Conservation (phyloP, 2,797 vertebrate genomes). For the Odontamblyopus rebecca region DNA sequence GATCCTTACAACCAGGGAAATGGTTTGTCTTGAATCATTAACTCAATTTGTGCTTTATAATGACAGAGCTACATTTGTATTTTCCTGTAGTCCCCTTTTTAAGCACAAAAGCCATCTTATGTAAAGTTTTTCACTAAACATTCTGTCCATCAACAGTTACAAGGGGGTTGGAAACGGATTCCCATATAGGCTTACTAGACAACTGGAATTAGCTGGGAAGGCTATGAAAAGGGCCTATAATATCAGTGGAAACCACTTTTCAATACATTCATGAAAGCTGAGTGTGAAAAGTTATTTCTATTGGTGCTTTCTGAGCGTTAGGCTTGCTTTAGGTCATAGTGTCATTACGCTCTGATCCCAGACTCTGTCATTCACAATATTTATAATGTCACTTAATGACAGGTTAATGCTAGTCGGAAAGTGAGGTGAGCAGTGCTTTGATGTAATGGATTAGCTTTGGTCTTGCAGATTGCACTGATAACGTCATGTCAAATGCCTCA, state of each 20-base stretch:
- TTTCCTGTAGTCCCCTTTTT: not conserved
- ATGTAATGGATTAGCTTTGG: constrained; percentile 62
- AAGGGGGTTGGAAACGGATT: too few relatives aligned
- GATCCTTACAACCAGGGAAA: constrained; percentile 4
- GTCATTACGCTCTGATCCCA: constrained; percentile 51
- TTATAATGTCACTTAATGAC: constrained; percentile 75
- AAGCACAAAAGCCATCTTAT: too few relatives aligned
- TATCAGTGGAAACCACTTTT: too few relatives aligned
- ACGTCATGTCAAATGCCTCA: constrained; percentile 48
- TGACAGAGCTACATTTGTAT: not conserved
- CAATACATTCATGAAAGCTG: too few relatives aligned
- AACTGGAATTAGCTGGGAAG: too few relatives aligned
- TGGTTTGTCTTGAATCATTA: constrained; percentile 22
- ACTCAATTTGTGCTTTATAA: constrained; percentile 35
- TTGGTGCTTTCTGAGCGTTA: too few relatives aligned
- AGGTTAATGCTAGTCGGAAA: constrained; percentile 75
- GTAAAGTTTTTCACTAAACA: too few relatives aligned
- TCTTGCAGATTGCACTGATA: constrained; percentile 53
- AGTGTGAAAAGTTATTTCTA: too few relatives aligned
- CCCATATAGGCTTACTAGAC: too few relatives aligned
- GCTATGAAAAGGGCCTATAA: too few relatives aligned
- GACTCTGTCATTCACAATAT: constrained; percentile 64
- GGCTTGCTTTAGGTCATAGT: not conserved
- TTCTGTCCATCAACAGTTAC: too few relatives aligned
- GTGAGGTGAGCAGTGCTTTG: constrained; percentile 58